A percentile compares a stretch with the other conserved stretches of the same genome.
These are phyloP conservation scores for Caenorhabditis tropicalis DNA, from an alignment of 1,140 invertebrate genomes.

Conservation along the genomic window DNA sequence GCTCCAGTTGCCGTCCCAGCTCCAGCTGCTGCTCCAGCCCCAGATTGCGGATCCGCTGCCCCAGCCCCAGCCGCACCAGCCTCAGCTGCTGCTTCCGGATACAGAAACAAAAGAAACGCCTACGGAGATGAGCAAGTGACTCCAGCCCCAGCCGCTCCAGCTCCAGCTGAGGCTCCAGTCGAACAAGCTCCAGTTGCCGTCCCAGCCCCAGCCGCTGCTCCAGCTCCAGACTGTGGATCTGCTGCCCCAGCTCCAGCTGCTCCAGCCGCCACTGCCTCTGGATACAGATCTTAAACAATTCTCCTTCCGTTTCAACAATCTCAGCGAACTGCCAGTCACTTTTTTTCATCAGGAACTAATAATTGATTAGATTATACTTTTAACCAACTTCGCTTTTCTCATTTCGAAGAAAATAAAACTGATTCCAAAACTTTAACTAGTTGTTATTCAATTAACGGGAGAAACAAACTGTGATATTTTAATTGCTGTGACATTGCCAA, in stretches of 20 bases:
- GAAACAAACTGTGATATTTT: background rate
- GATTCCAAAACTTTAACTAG: background rate
- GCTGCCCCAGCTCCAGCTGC: constrained; percentile 19
- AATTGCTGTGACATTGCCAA: too few species aligned
- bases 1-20: constrained; percentile 28
- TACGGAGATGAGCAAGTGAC: constrained; percentile 35
- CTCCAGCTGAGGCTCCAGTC: background rate
- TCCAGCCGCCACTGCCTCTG: constrained; percentile 27
- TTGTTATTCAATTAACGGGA: background rate
- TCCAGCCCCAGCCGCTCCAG: constrained; percentile 16
- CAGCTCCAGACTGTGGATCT: constrained; percentile 12
- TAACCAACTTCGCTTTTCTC: background rate
- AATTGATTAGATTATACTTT: background rate
- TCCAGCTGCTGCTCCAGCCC: constrained; percentile 31
- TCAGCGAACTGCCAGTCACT: constrained; percentile 28
- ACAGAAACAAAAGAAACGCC: constrained; percentile 22
- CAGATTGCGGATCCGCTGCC: background rate
- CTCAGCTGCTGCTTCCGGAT: constrained; percentile 27
- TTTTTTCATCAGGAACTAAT: constrained; percentile 34
- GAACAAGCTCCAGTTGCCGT: constrained; percentile 17
- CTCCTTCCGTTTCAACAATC: background rate
- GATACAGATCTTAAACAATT: constrained; percentile 20
- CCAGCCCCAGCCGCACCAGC: constrained; percentile 1
- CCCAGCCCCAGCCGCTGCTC: constrained; percentile 25
- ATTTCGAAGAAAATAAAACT: background rate